Evolutionary conservation across 2,113 vertebrate species (phyloP), one percentile per base, ranked within the genome.

Genomic region (Oryzias curvinotus): DNA sequence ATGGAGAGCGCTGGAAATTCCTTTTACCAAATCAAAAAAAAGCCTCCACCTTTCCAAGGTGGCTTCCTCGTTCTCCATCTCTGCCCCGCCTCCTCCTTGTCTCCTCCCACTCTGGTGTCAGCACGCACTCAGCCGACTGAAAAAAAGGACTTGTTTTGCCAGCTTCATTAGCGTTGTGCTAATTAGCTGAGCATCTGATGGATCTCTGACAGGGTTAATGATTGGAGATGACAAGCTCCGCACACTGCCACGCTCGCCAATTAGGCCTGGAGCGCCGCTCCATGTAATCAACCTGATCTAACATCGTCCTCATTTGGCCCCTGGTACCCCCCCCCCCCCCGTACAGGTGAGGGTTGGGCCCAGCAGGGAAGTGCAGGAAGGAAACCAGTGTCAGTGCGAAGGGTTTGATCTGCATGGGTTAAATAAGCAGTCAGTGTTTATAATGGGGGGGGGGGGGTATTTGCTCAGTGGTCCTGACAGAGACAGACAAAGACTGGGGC

Each of bases 161-260:
- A 98, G 96, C 97, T 98, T 99, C 96, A 97, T 99, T 98, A 99
- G 96, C 95, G 95, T 95, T 96, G 94, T 95, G 93, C 96, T 98
- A 98, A 99, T 99, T 98, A 98, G 96, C 95, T 92, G 93, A 95
- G 94, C 95, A 93, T 93, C 95, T 98, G 96, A 98, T 96, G 96
- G 96, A 97, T 98, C 94, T 92, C 93, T 96, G 96, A 98, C 96
- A 96, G 95, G 91, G 93, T 94, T 96, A 96, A 97, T 97, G 96
- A 98, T 98, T 95, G 95, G 96, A 96, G 95, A 97, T 98, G 96
- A 98, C 96, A 97, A 93, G 95, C 95, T 92, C 93, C 90, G 92
- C 94, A 95, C 94, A 91, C 94, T 95, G 95, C 97, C 96, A 98
- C 95, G 91, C 92, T 95, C 94, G 87, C 93, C 95, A 99, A 98